Evolutionary conservation across 2,113 vertebrate species (phyloP).

Genomic region (Stictonetta naevosa): DNA sequence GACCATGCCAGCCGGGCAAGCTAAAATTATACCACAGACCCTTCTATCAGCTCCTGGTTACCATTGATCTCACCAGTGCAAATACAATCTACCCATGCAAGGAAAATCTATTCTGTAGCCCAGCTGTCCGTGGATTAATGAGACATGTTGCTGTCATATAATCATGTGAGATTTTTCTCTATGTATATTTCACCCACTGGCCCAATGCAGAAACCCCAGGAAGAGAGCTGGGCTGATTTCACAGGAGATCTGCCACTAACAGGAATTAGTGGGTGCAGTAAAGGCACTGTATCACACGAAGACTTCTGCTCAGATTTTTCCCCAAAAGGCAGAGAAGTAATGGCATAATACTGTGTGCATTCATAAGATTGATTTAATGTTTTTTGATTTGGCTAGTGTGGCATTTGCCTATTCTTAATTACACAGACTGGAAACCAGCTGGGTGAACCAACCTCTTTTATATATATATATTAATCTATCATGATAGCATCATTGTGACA

Average conservation of each 20-base stretch:
- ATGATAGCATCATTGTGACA: not conserved
- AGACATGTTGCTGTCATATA: not conserved
- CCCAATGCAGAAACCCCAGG: rapidly evolving
- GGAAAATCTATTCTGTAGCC: not conserved
- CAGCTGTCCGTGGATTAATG: not conserved
- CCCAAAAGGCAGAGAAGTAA: not conserved
- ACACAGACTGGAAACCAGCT: not conserved
- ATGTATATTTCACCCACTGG: not conserved
- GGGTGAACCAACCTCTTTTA: not conserved
- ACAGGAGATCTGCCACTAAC: not conserved
- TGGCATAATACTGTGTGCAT: not conserved
- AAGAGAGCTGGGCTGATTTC: not conserved
- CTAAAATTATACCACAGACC: not conserved
- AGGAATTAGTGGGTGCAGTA: not conserved
- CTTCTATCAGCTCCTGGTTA: not conserved
- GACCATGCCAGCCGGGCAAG: rapidly evolving
- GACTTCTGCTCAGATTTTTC: not conserved
- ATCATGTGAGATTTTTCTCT: not conserved
- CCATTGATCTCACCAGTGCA: not conserved
- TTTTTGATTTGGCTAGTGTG: not conserved
- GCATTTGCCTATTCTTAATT: not conserved
- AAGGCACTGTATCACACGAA: not conserved
- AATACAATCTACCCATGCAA: not conserved
- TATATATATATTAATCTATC: not conserved
- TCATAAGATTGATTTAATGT: not conserved